Evolutionary conservation across 2,113 vertebrate species (phyloP), one percentile per base, ranked within the genome.

Genomic region (Upupa epops): DNA sequence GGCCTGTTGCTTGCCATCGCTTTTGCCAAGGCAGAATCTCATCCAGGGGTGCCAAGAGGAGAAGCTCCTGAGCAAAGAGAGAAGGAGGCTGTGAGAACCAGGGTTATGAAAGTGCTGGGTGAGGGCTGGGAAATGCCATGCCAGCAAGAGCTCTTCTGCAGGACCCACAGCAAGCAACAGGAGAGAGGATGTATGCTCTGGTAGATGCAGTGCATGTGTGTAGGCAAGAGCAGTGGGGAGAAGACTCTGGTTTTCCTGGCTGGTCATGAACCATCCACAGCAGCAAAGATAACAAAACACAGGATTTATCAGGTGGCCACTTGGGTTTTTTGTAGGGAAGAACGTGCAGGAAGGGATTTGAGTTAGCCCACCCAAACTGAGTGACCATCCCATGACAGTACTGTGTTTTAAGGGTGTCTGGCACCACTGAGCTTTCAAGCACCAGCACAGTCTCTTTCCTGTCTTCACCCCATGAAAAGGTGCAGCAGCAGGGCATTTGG

Each of bases 401-500:
- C 17, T 15, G 8, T 22, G 24, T 51, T 65, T 28, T 32, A 26
- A 13, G 25, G 16, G 22, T 24, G 11, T 32, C 52, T 34, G 46
- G 49, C 31, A 51, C 28, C 54, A 1, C n/a, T 14, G 32, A 32
- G 45, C 55, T 68, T 28, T 26, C n/a, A 13, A 51, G 29, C 13
- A 42, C 17, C 46, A 70, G 69, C 42, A 48, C 5, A 17, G 42
- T 56, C 19, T 16, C 34, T 48, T 25, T 42, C 25, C 22, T 54
- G 12, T 13, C 59, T 68, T 36, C 73, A 11, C 61, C 58, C 26
- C 7, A 55, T 17, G 49, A 59, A 8, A 4, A 1, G 11, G 21
- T 2, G 3, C 32, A 42, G 56, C 0, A 21, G 48, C 49, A 37
- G 45, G 24, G 6, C 1, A 0, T 49, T 25, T 15, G 51, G 34